phyloP scores from a whole-genome alignment of 2,113 vertebrate species.

The Erinaceus europaeus region DNA sequence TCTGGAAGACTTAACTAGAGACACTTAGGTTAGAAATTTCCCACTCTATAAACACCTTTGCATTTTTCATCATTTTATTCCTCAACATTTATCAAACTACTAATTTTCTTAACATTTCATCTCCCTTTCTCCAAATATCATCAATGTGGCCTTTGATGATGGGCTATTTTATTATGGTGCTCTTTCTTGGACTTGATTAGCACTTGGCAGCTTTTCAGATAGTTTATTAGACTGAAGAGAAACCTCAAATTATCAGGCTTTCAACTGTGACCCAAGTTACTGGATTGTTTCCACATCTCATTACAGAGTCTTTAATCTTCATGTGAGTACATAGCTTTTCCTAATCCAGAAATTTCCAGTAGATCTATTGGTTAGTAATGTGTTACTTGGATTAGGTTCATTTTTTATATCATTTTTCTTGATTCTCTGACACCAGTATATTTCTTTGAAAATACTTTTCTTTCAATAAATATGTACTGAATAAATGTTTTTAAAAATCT shows the following conservation, averaged over 20 bases:
- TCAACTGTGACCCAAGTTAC: conserved; percentile 53
- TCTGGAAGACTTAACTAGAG: neutral
- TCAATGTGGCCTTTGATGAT: neutral
- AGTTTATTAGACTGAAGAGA: conserved; percentile 58
- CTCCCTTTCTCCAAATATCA: neutral
- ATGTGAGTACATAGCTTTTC: neutral
- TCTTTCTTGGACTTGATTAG: conserved; percentile 47
- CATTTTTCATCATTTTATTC: conserved; percentile 34
- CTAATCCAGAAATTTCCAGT: neutral
- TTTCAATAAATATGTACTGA: conserved; percentile 9
- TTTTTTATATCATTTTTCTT: conserved; percentile 26
- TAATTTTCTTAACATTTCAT: conserved; percentile 31
- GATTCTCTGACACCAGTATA: neutral
- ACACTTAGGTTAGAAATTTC: neutral
- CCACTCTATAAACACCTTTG: neutral
- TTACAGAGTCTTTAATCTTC: conserved; percentile 28
- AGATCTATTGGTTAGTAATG: conserved; percentile 13
- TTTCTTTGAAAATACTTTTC: neutral
- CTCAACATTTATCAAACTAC: neutral
- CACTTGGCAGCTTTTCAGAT: conserved; percentile 49
- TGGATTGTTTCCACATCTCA: conserved; percentile 19
- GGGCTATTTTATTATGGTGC: neutral
- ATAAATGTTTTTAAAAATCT: conserved; percentile 29
- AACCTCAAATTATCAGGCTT: conserved; percentile 55
- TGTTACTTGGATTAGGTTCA: neutral